Base-by-base conservation (phyloP, 2,888 invertebrate genomes). In the Drosophila emarginata region DNA sequence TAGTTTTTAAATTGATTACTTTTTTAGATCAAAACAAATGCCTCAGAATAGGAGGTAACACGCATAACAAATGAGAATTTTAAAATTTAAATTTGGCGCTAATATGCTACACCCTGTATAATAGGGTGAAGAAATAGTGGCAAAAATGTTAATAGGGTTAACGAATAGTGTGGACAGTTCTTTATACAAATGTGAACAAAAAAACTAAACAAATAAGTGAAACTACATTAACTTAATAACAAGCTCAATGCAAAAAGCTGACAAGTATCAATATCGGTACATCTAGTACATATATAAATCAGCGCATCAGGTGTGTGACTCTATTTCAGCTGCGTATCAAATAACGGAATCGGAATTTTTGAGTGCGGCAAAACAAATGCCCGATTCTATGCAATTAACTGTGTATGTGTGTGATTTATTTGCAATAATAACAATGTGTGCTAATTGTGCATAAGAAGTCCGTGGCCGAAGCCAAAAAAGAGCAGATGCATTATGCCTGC, bases 401-500 rank as follows among this genome's bases (percentile, higher is more conserved):
- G 15, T 45, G 40, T 18, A 18, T 4, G 15, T 45, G 21, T 45
- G 45, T 14, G 39, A 14, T 4, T 18, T 21, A 45, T 45, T 21
- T 45, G 21, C 45, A 45, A 7, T 45, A 45, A 21, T 12, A 45
- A 45, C 45, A 45, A 45, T 45, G 45, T 45, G 45, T 21, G 21
- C 45, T 66, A 61, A 52, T 61, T 53, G 52, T 61, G 66, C 50
- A 23, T 40, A 15, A 50, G 15, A 14, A n/a, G 32, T 32, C 32
- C 32, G 32, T 32, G 32, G 32, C 32, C 11, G 15, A 58, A 58
- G 26, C 40, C 26, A 53, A 53, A 53, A 28, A 53, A 26, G 28
- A 53, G 26, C 26, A 67, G 39, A 45, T 45, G 45, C 45, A 45
- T 45, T 45, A 71, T 65, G 70, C 70, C 72, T 51, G 65, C 72